Evolutionary conservation across 2,888 invertebrate species (phyloP), one percentile per base, ranked within the genome.

Genomic region (Barypeithes pellucidus): DNA sequence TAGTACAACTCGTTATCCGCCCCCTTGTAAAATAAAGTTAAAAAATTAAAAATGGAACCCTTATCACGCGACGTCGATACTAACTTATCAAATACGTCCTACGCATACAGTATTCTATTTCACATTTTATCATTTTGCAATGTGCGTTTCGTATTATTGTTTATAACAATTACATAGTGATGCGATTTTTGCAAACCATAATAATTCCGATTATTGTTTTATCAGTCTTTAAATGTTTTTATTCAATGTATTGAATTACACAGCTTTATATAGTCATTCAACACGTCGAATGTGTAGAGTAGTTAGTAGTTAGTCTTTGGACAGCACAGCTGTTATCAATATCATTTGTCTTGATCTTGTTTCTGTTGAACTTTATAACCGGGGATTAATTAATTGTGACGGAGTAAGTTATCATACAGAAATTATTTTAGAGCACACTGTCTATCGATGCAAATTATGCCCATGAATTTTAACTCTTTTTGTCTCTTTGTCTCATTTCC

Each of bases 141-240:
- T 50, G 22, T 50, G 50, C 22, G 43, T 50, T 50, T 29, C 29
- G 8, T 29, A 29, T 29, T 29, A 29, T 29, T 22, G 22, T 22
- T 12, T 22, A 22, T 50, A 50, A n/a, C 9, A 57, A 57, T 57
- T 33, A 57, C 54, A 33, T 57, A 57, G 33, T 29, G 29, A 29
- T 33, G 16, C 18, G 54, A 57, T 33, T 57, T 57, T 57, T 3
- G 36, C 16, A 22, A 50, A 50, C 22, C 33, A 57, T 16, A 57
- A 57, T 57, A 57, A 33, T 57, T 57, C 54, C 33, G 0, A 12
- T 3, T 33, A 57, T 57, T 57, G 24, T 54, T 57, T 57, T 57
- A 33, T 57, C 33, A 57, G 9, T 57, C 4, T 43, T 3, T 57
- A 33, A 57, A 57, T 57, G n/a, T 50, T 57, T 33, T 33, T 57